Evolutionary conservation across 2,113 vertebrate species (phyloP).

Genomic region (Todiramphus saurophagus): DNA sequence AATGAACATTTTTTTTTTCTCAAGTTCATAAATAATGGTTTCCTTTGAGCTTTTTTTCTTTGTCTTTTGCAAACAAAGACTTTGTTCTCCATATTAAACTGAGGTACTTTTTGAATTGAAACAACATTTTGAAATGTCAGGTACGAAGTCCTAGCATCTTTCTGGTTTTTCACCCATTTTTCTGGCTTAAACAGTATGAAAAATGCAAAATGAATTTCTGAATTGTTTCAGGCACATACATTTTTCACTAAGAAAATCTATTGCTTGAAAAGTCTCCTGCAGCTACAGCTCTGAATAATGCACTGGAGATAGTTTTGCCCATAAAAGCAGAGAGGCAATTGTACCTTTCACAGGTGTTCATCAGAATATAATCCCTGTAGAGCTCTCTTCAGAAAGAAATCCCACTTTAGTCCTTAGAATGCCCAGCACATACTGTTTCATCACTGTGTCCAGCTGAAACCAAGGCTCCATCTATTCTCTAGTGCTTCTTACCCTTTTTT

Average conservation of each 20-base stretch:
- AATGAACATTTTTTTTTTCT: background rate
- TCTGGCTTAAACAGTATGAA: background rate
- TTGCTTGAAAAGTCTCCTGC: background rate
- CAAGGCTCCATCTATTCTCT: background rate
- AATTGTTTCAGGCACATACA: background rate
- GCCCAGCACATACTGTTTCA: background rate
- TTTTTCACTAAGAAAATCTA: background rate
- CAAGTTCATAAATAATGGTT: background rate
- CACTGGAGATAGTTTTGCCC: background rate
- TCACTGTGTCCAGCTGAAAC: background rate
- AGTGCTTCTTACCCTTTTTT: background rate
- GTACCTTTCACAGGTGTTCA: background rate
- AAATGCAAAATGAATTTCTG: background rate
- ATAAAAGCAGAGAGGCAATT: background rate
- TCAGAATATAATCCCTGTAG: background rate
- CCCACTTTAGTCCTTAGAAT: background rate
- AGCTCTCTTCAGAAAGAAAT: conserved; percentile 4
- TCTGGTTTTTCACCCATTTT: background rate
- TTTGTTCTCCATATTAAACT: background rate
- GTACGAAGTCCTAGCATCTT: background rate
- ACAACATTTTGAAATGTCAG: background rate
- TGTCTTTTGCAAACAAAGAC: background rate
- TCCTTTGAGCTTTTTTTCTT: background rate
- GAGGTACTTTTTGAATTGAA: background rate
- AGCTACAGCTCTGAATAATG: background rate